Conservation (phyloP, 2,888 invertebrate species). For the Seladonia tumulorum region DNA sequence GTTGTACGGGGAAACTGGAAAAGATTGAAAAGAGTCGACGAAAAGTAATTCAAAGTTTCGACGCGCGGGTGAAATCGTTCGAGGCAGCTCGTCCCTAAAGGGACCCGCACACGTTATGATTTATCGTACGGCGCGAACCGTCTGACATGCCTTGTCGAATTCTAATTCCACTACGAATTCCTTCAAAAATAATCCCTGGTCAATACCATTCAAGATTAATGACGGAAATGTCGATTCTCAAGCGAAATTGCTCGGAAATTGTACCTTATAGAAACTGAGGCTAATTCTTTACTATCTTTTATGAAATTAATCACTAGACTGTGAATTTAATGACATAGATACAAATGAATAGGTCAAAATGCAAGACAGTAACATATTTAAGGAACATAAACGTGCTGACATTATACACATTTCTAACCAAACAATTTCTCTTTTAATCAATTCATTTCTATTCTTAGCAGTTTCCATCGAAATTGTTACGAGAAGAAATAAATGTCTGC, state of each 20-base stretch:
- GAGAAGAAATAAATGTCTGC: neutral
- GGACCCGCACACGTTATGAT: slow-evolving; percentile 22
- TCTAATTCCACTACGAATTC: neutral
- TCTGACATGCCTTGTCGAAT: neutral
- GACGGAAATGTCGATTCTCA: neutral
- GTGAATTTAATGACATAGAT: neutral
- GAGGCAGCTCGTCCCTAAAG: slow-evolving; percentile 23
- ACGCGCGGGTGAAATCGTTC: slow-evolving; percentile 57
- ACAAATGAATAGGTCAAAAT: neutral
- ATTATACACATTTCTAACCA: too few relatives aligned
- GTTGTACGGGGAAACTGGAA: slow-evolving; percentile 25
- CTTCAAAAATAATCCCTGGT: neutral
- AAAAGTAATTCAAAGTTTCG: slow-evolving; percentile 78
- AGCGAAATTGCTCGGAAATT: neutral
- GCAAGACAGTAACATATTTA: too few relatives aligned
- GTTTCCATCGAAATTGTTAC: neutral
- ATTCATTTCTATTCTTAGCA: neutral
- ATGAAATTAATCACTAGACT: neutral
- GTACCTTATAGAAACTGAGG: neutral
- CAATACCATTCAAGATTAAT: neutral
- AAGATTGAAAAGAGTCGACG: slow-evolving; percentile 66
- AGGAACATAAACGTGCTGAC: too few relatives aligned
- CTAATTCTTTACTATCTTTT: neutral
- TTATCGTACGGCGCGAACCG: neutral
- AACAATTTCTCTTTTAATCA: neutral